These are phyloP conservation scores for Lasioglossum zephyrum DNA, from an alignment of 2,888 invertebrate genomes.

Conservation along the genomic window DNA sequence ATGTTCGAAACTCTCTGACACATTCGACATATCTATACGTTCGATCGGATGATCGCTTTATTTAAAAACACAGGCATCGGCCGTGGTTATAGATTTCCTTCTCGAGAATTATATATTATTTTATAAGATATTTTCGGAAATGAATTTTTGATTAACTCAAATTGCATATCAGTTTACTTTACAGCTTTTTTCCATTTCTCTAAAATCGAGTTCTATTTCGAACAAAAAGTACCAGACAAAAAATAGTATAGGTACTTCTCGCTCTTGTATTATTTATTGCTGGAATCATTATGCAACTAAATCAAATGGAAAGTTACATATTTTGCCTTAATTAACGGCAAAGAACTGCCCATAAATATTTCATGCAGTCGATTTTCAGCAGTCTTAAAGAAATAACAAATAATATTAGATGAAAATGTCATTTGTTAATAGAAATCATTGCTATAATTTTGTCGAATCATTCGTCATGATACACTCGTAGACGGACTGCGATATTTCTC, in stretches of 20 bases:
- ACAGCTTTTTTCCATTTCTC: too few relatives aligned
- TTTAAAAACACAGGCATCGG: not conserved
- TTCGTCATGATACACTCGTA: not conserved
- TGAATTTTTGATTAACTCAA: too few relatives aligned
- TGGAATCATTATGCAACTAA: not conserved
- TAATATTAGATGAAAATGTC: not conserved
- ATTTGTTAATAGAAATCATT: not conserved
- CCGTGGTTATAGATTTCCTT: not conserved
- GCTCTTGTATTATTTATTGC: not conserved
- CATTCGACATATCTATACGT: not conserved
- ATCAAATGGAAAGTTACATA: not conserved
- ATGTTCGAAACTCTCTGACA: not conserved
- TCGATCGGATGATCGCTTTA: not conserved
- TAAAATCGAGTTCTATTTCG: too few relatives aligned
- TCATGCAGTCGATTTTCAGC: constrained; percentile 8
- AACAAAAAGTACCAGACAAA: not conserved
- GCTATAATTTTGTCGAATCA: not conserved
- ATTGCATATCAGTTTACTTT: too few relatives aligned
- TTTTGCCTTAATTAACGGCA: not conserved
- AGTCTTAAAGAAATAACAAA: constrained; percentile 2
- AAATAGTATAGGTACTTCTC: not conserved
- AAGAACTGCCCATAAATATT: not conserved
- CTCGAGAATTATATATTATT: too few relatives aligned
- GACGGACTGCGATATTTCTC: constrained; percentile 14
- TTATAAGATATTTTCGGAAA: too few relatives aligned